These are phyloP conservation scores for Macrotrachela quadricornifera DNA, from an alignment of 1,140 invertebrate genomes.

Conservation along the genomic window DNA sequence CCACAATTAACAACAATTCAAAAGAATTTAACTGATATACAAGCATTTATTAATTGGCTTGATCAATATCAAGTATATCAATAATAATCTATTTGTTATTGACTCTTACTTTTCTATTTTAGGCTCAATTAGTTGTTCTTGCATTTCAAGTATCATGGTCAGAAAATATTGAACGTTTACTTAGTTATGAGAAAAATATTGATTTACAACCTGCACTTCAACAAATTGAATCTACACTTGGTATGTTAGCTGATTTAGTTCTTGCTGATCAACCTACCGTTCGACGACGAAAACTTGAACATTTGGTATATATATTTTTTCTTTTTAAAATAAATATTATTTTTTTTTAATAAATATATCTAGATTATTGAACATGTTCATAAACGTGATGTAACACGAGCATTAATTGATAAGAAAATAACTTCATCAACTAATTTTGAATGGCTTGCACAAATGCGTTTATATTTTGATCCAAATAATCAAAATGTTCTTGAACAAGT, in stretches of 20 bases:
- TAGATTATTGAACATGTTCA: constrained; percentile 97
- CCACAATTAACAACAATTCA: constrained; percentile 28
- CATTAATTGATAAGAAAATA: constrained; percentile 60
- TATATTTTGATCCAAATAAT: constrained; percentile 80
- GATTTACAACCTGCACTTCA: constrained; percentile 39
- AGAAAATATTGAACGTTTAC: constrained; percentile 65
- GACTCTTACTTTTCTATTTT: constrained; percentile 13
- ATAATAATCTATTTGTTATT: too few species aligned
- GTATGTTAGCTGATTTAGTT: constrained; percentile 84
- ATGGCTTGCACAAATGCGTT: constrained; percentile 93
- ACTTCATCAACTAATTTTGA: constrained; percentile 66
- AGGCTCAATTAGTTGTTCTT: constrained; percentile 83
- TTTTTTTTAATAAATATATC: too few species aligned
- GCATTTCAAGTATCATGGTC: constrained; percentile 93
- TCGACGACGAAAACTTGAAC: constrained; percentile 78
- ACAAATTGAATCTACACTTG: constrained; percentile 72
- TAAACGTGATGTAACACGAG: constrained; percentile 79
- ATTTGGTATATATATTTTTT: constrained; percentile 35
- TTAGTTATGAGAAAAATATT: constrained; percentile 10
- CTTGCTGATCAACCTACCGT: constrained; percentile 86
- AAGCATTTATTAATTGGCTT: too few species aligned
- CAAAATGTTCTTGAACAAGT: constrained; percentile 76
- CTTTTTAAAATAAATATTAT: too few species aligned
- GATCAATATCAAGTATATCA: too few species aligned
- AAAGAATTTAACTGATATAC: too few species aligned